A percentile compares a stretch with the other conserved stretches of the same genome.
Evolutionary conservation across 2,797 vertebrate species (phyloP).

Genomic region (Pseudocheirus occidentalis): DNA sequence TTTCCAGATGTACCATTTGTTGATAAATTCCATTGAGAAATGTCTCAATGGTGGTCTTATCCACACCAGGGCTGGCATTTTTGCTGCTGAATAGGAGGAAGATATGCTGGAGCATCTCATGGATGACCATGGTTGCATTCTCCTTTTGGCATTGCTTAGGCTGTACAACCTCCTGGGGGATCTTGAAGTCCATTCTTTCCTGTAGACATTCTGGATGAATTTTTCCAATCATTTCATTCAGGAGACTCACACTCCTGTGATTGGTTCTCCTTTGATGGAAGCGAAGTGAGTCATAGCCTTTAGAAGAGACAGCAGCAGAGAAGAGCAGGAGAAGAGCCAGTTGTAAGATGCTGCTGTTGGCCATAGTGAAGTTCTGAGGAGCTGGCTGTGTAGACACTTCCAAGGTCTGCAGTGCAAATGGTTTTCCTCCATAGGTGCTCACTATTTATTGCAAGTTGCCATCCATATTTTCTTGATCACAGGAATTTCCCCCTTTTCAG

Average conservation of each 20-base stretch:
- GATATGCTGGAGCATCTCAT: conserved; percentile 78
- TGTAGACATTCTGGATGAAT: conserved; percentile 65
- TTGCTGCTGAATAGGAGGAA: conserved; percentile 75
- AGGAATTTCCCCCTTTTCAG: conserved; percentile 77
- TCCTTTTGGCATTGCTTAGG: conserved; percentile 63
- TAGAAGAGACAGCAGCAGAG: conserved; percentile 47
- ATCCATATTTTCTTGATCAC: conserved; percentile 11
- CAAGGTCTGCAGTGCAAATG: conserved; percentile 8
- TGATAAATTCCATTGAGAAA: conserved; percentile 67
- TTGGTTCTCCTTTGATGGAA: conserved; percentile 68
- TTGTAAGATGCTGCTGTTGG: conserved; percentile 57
- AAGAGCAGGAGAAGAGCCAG: conserved; percentile 63
- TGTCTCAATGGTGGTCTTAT: conserved; percentile 55
- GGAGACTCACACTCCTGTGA: conserved; percentile 66
- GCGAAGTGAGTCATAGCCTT: conserved; percentile 65
- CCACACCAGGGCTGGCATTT: conserved; percentile 76
- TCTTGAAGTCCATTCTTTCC: conserved; percentile 71
- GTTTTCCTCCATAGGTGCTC: conserved; percentile 31
- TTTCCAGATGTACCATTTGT: conserved; percentile 70
- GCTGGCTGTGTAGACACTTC: neutral
- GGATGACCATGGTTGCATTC: conserved; percentile 33
- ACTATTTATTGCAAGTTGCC: conserved; percentile 63
- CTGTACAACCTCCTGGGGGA: conserved; percentile 70
- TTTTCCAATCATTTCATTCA: conserved; percentile 69
- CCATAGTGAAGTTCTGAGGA: conserved; percentile 72